Conservation (phyloP, 2,113 vertebrate genomes). For the Tringa solitaria region DNA sequence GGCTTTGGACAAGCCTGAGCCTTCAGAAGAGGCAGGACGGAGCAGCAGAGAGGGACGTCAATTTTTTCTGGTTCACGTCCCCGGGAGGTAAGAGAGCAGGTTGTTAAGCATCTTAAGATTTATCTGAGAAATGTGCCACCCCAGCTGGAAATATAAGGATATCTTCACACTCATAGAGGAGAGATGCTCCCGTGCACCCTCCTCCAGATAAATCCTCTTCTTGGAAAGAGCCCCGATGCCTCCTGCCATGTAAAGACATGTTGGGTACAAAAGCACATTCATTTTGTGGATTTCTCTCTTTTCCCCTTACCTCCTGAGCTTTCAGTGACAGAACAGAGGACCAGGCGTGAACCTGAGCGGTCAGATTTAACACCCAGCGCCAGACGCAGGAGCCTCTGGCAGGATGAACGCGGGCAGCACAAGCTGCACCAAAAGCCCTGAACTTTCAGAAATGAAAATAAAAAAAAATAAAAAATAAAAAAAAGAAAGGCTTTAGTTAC, state of each 20-base stretch:
- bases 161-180: not conserved
- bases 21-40: not conserved
- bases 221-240: not conserved
- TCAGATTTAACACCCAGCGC: not conserved
- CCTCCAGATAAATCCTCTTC: not conserved
- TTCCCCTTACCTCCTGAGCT: not conserved
- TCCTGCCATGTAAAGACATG: not conserved
- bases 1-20: not conserved
- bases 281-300: not conserved
- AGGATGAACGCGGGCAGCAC: not conserved
- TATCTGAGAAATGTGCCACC: not conserved
- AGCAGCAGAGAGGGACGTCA: not conserved
- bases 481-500: not conserved
- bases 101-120: not conserved
- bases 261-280: not conserved
- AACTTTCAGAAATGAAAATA: not conserved
- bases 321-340: not conserved
- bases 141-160: not conserved
- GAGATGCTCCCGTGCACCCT: not conserved
- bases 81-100: not conserved
- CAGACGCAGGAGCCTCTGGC: not conserved
- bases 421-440: not conserved
- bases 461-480: too few relatives aligned
- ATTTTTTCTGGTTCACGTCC: not conserved
- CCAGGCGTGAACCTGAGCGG: rapidly evolving